phyloP scores from a whole-genome alignment of 23 tunicate genomes.

The Styela plicata region DNA sequence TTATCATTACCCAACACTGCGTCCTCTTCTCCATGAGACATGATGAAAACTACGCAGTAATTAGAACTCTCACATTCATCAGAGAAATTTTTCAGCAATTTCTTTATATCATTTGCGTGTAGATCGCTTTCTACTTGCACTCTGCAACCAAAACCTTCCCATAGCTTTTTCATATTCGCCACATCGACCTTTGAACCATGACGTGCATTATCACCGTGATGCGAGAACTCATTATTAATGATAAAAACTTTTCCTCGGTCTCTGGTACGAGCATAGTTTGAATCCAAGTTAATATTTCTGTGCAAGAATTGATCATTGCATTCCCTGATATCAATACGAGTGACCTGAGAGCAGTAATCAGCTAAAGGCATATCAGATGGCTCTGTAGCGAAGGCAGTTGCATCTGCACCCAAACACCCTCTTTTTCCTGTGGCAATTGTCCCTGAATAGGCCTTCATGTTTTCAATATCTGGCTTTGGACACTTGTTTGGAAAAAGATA shows the following conservation, averaged over 20 bases:
- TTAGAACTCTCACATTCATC: background rate
- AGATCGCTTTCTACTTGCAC: background rate
- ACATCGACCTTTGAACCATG: slow-evolving; percentile 3
- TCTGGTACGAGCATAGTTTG: background rate
- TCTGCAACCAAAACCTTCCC: background rate
- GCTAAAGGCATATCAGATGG: background rate
- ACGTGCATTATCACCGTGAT: background rate
- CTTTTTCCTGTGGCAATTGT: background rate
- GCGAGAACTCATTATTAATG: background rate
- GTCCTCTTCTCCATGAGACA: background rate
- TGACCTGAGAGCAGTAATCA: background rate
- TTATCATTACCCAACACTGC: background rate
- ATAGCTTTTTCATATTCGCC: background rate
- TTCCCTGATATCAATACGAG: background rate
- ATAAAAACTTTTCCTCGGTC: background rate
- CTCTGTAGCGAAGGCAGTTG: no score
- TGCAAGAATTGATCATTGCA: background rate
- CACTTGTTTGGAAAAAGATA: background rate
- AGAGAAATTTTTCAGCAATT: background rate
- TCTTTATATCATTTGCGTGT: background rate
- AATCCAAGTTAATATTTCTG: background rate
- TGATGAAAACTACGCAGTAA: background rate
- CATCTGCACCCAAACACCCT: no score
- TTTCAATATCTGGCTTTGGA: background rate
- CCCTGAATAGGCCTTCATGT: background rate